phyloP scores from a whole-genome alignment of 2,888 invertebrate genomes.

The Idaea straminata region DNA sequence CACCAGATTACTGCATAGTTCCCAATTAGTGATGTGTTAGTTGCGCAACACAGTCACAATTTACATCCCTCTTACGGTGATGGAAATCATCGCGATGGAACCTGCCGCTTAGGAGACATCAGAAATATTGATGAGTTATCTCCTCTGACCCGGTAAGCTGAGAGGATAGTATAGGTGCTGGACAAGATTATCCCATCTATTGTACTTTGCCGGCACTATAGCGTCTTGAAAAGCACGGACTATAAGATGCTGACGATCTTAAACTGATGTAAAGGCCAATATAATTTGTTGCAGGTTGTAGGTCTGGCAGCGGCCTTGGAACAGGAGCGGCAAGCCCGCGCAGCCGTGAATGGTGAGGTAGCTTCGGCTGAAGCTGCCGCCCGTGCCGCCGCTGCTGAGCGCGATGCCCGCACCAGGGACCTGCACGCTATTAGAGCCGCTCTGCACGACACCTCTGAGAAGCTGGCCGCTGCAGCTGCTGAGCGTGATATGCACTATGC shows the following conservation, averaged over 20 bases:
- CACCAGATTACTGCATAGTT: too few species aligned
- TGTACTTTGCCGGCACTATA: too few species aligned
- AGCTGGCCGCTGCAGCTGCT: conserved; percentile 67
- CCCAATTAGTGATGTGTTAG: too few species aligned
- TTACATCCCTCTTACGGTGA: background rate
- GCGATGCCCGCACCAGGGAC: conserved; percentile 72
- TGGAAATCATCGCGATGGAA: background rate
- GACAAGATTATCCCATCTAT: too few species aligned
- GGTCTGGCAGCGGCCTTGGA: conserved; percentile 92
- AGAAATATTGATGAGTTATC: background rate
- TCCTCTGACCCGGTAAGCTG: too few species aligned
- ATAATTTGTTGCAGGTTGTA: conserved; percentile 73
- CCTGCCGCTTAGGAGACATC: background rate
- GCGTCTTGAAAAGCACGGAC: background rate
- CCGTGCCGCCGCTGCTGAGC: conserved; percentile 65
- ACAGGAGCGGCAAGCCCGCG: conserved; percentile 93
- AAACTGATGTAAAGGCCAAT: background rate
- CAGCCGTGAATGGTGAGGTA: conserved; percentile 90
- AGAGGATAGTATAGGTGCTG: too few species aligned
- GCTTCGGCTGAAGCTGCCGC: conserved; percentile 73
- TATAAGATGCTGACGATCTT: background rate
- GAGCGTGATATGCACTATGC: conserved; percentile 71
- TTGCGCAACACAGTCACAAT: too few species aligned
- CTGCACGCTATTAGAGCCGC: conserved; percentile 61
- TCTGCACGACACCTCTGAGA: conserved; percentile 66